Base-by-base conservation (phyloP, 1,140 invertebrate species). In the Trachymyrmex cornetzi region DNA sequence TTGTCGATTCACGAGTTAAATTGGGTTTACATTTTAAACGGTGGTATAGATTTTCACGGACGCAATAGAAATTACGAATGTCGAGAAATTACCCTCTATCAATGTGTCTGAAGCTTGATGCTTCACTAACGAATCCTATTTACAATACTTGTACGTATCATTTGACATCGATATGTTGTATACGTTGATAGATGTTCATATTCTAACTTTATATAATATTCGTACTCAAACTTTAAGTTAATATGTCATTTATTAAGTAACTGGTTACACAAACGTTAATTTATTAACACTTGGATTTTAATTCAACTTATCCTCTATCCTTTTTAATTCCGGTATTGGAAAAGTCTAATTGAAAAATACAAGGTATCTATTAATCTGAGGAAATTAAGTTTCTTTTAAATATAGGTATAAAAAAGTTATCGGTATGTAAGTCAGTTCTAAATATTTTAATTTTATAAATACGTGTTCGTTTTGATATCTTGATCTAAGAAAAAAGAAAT, bases 11-110 rank as follows among this genome's bases (percentile, higher is more conserved):
- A 64, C 53, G 64, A 71, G 22, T 77, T 53, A 64, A 85, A 90
- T 91, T 90, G 90, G 77, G 85, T 90, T 89, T 91, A 79, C 89
- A 88, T 88, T 90, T 91, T 90, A 71, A 90, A 90, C 67, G 80
- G 30, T 34, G 30, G 38, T 30, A 11, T 44, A 53, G 74, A 24
- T 44, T 44, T n/a, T 30, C 63, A 34, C 30, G 82, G 24, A 55
- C 48, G 22, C 77, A 34, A 72, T 81, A 34, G 67, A 89, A 86
- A 86, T 89, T 69, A 80, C 19, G 57, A 81, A 82, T 61, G 75
- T 50, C 64, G 71, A 38, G 74, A 66, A 79, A 79, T 85, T 85
- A 27, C 77, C 44, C 16, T 9, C 59, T 27, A 81, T 27, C 27
- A 22, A 22, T 50, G 38, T n/a, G 19, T 87, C 86, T 84, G 55